phyloP scores from a whole-genome alignment of 2,113 vertebrate genomes.

The Lates calcarifer region DNA sequence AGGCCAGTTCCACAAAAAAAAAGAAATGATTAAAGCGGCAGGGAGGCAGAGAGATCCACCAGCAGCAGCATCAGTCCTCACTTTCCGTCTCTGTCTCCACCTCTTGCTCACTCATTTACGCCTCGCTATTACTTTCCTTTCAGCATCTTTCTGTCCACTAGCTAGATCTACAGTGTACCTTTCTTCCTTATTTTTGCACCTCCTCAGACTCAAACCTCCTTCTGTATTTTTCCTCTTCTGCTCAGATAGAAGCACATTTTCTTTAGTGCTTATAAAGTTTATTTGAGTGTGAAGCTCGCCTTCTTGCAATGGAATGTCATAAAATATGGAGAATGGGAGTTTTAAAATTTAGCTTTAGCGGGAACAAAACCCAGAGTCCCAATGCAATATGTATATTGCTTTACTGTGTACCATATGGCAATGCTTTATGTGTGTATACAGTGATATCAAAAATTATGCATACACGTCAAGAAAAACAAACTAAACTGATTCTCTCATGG shows the following conservation, averaged over 20 bases:
- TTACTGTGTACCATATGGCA: background rate
- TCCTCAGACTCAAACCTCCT: background rate
- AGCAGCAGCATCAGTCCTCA: constrained; percentile 19
- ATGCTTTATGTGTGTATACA: background rate
- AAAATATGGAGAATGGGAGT: constrained; percentile 57
- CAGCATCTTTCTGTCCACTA: constrained; percentile 12
- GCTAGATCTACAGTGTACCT: background rate
- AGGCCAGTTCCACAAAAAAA: constrained; percentile 49
- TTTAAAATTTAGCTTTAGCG: constrained; percentile 41
- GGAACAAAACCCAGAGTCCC: background rate
- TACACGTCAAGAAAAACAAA: constrained; percentile 8
- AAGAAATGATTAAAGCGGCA: constrained; percentile 54
- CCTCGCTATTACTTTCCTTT: constrained; percentile 18
- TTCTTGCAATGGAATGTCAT: constrained; percentile 61
- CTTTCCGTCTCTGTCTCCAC: constrained; percentile 5
- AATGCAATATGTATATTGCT: background rate
- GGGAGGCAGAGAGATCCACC: constrained; percentile 17
- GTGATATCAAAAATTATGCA: background rate
- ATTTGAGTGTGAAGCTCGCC: constrained; percentile 54
- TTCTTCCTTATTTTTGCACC: background rate
- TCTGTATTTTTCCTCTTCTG: constrained; percentile 2
- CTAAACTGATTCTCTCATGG: background rate
- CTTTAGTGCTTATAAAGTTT: constrained; percentile 24
- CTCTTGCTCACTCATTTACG: constrained; percentile 1
- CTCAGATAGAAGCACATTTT: constrained; percentile 64